Percentiles rank a stretch among this genome's conserved stretches.
Conservation (phyloP, 2,113 vertebrate species). For the Probosciger aterrimus region DNA sequence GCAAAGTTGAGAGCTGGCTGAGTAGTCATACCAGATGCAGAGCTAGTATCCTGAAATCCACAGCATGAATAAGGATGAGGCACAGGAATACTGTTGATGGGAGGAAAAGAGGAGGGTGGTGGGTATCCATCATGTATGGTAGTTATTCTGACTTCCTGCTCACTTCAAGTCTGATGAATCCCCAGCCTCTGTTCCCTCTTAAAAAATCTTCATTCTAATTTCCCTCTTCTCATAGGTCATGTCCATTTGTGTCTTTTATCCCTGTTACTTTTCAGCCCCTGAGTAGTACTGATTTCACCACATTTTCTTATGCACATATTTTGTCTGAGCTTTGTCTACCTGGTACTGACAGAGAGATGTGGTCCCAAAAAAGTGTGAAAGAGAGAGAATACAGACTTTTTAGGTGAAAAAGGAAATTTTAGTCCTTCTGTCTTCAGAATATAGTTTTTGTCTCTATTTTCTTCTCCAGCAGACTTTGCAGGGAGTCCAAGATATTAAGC, state of each 20-base stretch:
- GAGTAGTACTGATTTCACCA: neutral
- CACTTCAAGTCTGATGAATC: neutral
- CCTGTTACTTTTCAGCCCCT: neutral
- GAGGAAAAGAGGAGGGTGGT: neutral
- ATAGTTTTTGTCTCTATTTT: neutral
- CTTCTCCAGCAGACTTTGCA: neutral
- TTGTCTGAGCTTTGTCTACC: neutral
- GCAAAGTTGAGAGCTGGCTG: neutral
- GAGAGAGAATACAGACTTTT: neutral
- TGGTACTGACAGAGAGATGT: neutral
- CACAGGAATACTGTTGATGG: neutral
- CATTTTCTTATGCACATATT: neutral
- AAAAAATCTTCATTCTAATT: neutral
- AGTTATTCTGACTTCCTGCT: neutral
- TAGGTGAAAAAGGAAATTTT: neutral
- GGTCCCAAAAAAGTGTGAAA: neutral
- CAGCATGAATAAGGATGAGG: neutral
- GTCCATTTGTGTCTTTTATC: neutral
- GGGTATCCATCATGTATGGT: neutral
- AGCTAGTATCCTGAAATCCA: neutral
- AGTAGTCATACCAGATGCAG: neutral
- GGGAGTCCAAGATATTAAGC: neutral
- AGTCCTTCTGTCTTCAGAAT: neutral
- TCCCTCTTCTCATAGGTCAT: neutral
- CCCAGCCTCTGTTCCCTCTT: neutral